These are phyloP conservation scores for Sclerurus mexicanus DNA, from an alignment of 2,113 vertebrate genomes.

Conservation along the genomic window DNA sequence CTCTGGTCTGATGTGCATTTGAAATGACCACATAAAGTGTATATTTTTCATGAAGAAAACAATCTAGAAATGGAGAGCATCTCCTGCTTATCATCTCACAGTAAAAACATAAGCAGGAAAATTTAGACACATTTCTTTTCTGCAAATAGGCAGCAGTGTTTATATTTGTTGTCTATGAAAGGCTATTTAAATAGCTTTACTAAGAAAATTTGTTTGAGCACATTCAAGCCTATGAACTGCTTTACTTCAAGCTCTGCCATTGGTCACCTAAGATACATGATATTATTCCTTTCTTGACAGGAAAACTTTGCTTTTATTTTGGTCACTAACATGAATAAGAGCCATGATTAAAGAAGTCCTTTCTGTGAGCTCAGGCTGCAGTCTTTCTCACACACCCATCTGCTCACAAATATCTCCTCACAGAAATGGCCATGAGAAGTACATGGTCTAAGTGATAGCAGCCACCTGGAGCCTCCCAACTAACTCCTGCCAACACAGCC, in stretches of 20 bases:
- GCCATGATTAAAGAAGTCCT: not conserved
- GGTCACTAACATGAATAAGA: not conserved
- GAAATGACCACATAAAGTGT: not conserved
- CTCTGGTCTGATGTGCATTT: not conserved
- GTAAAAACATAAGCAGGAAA: not conserved
- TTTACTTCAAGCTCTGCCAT: not conserved
- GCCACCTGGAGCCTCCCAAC: not conserved
- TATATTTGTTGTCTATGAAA: not conserved
- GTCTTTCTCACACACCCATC: fast-evolving
- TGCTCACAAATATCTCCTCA: not conserved
- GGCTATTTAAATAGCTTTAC: not conserved
- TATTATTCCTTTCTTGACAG: not conserved
- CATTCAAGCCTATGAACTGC: not conserved
- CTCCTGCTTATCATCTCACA: not conserved
- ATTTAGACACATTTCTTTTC: not conserved
- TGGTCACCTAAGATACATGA: not conserved
- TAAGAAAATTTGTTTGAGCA: not conserved
- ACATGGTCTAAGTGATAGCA: not conserved
- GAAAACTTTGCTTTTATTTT: not conserved
- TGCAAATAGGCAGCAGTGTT: not conserved
- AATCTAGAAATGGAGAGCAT: not conserved
- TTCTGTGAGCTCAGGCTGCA: not conserved
- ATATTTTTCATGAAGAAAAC: not conserved
- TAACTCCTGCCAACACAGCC: not conserved
- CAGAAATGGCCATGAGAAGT: not conserved